Percentiles rank a stretch among this genome's conserved stretches.
phyloP scores from a whole-genome alignment of 2,797 vertebrate genomes.

The Poecilia gillii region DNA sequence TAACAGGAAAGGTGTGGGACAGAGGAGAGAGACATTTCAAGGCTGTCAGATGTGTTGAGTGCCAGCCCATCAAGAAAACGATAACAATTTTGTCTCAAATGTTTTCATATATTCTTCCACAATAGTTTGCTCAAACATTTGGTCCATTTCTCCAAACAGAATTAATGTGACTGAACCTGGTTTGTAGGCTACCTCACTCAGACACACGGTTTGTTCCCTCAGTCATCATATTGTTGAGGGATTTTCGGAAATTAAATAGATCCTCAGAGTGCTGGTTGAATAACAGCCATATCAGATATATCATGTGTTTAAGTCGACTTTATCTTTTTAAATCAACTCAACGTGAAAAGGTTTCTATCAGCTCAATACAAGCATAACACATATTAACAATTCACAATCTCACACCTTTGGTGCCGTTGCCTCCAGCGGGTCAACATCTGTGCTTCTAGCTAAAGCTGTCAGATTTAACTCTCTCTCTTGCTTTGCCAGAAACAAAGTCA shows the following conservation, averaged over 20 bases:
- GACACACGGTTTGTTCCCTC: background rate
- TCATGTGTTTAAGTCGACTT: background rate
- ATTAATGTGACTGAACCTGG: background rate
- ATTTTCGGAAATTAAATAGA: background rate
- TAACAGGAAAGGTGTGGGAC: slow-evolving; percentile 81
- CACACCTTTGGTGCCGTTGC: no score
- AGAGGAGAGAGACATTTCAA: slow-evolving; percentile 66
- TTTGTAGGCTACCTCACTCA: background rate
- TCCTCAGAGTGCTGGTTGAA: background rate
- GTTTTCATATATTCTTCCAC: background rate
- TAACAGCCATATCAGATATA: background rate
- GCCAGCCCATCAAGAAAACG: slow-evolving; percentile 24
- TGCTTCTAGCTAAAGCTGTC: background rate
- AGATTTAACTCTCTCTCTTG: background rate
- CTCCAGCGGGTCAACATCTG: no score
- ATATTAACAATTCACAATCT: background rate
- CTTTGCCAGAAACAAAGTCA: background rate
- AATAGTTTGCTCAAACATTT: background rate
- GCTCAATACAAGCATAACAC: background rate
- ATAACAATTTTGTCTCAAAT: slow-evolving; percentile 1
- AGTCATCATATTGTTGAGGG: background rate
- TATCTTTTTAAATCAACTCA: background rate
- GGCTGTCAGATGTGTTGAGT: slow-evolving; percentile 54
- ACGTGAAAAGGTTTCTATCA: background rate
- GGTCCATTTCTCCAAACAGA: background rate